These are phyloP conservation scores for Alectura lathami DNA, from an alignment of 2,113 vertebrate genomes.

Conservation along the genomic window DNA sequence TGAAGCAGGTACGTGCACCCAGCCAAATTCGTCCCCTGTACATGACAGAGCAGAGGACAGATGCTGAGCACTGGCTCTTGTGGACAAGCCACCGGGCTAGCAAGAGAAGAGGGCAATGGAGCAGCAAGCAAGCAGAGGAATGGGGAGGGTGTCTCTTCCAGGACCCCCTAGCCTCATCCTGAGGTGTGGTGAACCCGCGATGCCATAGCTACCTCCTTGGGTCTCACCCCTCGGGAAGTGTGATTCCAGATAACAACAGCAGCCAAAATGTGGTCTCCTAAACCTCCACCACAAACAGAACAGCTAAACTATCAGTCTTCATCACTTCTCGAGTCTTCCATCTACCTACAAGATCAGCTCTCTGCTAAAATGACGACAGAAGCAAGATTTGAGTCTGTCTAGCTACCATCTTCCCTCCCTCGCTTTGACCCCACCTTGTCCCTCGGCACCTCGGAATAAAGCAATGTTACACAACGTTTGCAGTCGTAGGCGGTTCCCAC, in stretches of 20 bases:
- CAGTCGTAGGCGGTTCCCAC: neutral
- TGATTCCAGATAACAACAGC: conserved; percentile 13
- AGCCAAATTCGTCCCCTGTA: neutral
- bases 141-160: neutral
- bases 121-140: neutral
- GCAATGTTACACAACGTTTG: neutral
- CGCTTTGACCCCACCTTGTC: neutral
- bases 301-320: neutral
- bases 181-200: neutral
- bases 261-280: neutral
- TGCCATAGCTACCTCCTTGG: neutral
- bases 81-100: neutral
- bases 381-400: conserved; percentile 3
- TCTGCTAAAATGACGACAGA: conserved; percentile 17
- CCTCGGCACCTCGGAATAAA: neutral
- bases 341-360: conserved; percentile 6
- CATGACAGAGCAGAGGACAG: neutral
- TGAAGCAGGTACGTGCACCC: neutral
- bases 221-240: neutral
- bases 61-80: neutral
- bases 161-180: neutral
- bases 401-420: neutral
- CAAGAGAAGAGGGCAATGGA: neutral
- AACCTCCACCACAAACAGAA: neutral
- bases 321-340: neutral